Percentiles rank a stretch among this genome's conserved stretches.
phyloP scores from a whole-genome alignment of 2,113 vertebrate genomes.

The Cavia porcellus region DNA sequence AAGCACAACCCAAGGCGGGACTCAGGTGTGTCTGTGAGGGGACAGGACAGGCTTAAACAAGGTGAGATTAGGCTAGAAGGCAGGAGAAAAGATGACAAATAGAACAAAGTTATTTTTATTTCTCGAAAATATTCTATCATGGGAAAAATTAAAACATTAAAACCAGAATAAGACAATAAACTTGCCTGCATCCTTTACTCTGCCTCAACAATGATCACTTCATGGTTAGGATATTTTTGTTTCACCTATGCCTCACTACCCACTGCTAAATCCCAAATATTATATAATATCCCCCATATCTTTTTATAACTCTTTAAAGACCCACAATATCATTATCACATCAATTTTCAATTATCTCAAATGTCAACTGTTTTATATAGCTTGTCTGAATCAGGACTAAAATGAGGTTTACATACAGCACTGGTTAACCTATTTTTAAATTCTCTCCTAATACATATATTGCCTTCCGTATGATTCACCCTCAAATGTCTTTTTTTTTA shows the following conservation, averaged over 20 bases:
- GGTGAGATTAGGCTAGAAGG: neutral
- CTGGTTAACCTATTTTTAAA: neutral
- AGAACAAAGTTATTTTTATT: neutral
- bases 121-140: neutral
- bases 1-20: slow-evolving; percentile 38
- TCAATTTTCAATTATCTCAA: slow-evolving; percentile 9
- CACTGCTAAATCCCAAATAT: neutral
- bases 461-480: slow-evolving; percentile 41
- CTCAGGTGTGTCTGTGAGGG: neutral
- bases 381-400: slow-evolving; percentile 23
- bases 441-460: slow-evolving; percentile 23
- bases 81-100: neutral
- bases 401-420: neutral
- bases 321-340: neutral
- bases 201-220: neutral
- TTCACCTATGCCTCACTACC: neutral
- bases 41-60: neutral
- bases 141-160: slow-evolving; percentile 30
- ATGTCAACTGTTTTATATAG: neutral
- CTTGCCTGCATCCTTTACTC: neutral
- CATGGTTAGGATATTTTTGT: neutral
- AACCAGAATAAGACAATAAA: neutral
- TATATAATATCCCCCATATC: neutral
- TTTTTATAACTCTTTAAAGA: neutral
- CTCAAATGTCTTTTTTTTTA: slow-evolving; percentile 42